phyloP scores from a whole-genome alignment of 2,113 vertebrate genomes.

The Amphilophus citrinellus region DNA sequence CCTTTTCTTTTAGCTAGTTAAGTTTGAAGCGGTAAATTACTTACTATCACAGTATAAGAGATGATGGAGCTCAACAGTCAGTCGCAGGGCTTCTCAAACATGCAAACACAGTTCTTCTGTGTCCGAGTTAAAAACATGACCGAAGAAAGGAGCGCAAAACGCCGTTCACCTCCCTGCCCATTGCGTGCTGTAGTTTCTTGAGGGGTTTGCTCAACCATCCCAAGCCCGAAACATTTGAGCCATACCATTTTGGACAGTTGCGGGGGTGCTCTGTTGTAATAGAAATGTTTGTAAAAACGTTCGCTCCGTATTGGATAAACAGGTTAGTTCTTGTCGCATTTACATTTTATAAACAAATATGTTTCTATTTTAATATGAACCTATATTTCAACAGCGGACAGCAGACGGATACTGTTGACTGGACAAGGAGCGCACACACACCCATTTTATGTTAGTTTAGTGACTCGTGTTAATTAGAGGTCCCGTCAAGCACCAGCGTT shows the following conservation, averaged over 20 bases:
- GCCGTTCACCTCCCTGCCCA: background rate
- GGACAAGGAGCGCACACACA: background rate
- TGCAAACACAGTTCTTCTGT: background rate
- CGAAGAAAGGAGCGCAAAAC: background rate
- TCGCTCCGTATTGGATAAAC: rapidly evolving
- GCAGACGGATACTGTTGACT: background rate
- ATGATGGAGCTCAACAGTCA: background rate
- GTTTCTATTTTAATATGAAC: rapidly evolving
- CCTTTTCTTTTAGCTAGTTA: background rate
- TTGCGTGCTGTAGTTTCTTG: constrained; percentile 20
- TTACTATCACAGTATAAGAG: constrained; percentile 28
- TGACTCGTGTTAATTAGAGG: constrained; percentile 46
- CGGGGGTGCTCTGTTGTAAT: constrained; percentile 6
- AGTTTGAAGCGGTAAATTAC: constrained; percentile 5
- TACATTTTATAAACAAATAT: background rate
- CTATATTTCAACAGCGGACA: background rate
- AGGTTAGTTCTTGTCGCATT: rapidly evolving
- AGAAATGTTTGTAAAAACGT: background rate
- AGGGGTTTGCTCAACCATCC: background rate
- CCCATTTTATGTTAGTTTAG: background rate
- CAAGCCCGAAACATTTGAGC: constrained; percentile 7
- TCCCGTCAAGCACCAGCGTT: background rate
- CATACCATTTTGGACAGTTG: constrained; percentile 44
- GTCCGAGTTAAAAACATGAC: background rate
- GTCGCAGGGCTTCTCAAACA: background rate